Conservation (phyloP, 92 coral and sea anemone genomes). For the Metridium senile region DNA sequence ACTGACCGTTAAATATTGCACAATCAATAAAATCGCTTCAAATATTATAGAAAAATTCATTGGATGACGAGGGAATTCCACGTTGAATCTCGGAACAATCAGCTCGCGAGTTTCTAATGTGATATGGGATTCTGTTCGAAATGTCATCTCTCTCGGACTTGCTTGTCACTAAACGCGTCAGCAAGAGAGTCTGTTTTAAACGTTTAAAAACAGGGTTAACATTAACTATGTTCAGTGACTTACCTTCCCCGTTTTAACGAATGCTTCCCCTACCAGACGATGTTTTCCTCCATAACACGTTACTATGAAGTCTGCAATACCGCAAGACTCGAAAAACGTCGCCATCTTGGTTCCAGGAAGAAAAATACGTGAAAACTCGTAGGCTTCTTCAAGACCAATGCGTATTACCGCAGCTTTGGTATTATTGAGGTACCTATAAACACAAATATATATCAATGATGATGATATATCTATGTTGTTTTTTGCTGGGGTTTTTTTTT, state of each 20-base stretch:
- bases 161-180: too few species aligned
- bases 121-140: too few species aligned
- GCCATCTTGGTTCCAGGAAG: conserved; percentile 78
- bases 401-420: conserved; percentile 97
- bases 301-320: conserved; percentile 93
- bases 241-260: conserved; percentile 91
- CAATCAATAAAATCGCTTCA: too few species aligned
- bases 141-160: too few species aligned
- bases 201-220: neutral
- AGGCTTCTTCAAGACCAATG: conserved; percentile 92
- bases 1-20: too few species aligned
- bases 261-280: conserved; percentile 91
- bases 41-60: too few species aligned
- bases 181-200: too few species aligned
- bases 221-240: neutral
- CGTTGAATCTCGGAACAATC: too few species aligned
- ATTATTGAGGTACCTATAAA: conserved; percentile 76
- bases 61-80: too few species aligned
- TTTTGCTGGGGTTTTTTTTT: neutral
- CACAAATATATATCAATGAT: neutral
- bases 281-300: conserved; percentile 98
- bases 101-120: too few species aligned
- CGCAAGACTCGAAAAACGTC: conserved; percentile 97
- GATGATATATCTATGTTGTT: too few species aligned
- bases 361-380: conserved; percentile 79